Conservation (phyloP, 2,797 vertebrate species). For the Galagoides demidoff region DNA sequence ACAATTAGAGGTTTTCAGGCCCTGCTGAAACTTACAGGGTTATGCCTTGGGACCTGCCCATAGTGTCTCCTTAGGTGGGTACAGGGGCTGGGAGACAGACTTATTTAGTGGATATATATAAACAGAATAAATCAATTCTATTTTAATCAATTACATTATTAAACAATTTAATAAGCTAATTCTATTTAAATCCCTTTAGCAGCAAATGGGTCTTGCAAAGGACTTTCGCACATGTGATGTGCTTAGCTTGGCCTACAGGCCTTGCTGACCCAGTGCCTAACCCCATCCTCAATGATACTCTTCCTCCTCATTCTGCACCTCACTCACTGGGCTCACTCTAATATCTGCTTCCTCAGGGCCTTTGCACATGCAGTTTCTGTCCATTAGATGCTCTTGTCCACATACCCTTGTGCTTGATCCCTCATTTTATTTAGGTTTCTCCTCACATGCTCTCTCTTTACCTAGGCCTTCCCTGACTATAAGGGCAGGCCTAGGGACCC, state of each 20-base stretch:
- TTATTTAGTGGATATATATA: neutral
- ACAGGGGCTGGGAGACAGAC: neutral
- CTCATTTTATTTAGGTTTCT: neutral
- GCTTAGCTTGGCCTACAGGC: neutral
- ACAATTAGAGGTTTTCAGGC: neutral
- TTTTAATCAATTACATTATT: neutral
- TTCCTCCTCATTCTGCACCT: neutral
- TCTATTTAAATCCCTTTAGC: conserved; percentile 21
- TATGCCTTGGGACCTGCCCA: neutral
- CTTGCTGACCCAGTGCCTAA: neutral
- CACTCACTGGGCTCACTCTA: neutral
- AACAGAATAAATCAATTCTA: neutral
- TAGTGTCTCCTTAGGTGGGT: neutral
- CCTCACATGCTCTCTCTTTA: neutral
- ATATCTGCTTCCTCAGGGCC: neutral
- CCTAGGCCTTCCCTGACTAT: neutral
- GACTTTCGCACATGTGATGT: neutral
- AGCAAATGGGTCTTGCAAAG: neutral
- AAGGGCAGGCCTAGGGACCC: neutral
- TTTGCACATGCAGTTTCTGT: neutral
- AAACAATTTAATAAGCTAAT: neutral
- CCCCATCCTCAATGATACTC: neutral
- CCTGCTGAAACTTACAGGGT: neutral
- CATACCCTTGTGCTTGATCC: neutral
- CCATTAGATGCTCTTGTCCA: neutral